These are phyloP conservation scores for Chymomyza procnemis DNA, from an alignment of 2,888 invertebrate genomes.

Conservation along the genomic window DNA sequence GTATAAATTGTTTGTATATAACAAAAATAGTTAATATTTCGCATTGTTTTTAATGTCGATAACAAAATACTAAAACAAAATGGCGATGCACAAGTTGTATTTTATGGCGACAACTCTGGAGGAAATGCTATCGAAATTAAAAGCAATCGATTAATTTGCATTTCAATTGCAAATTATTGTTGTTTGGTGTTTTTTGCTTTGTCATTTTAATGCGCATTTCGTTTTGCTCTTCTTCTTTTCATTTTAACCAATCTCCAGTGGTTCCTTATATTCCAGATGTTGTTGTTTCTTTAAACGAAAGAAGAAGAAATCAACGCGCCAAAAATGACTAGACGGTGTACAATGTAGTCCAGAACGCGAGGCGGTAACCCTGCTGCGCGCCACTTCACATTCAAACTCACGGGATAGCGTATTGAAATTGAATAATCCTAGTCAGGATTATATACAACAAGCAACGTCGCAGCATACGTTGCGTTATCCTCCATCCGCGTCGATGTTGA, in stretches of 20 bases:
- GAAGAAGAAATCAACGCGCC: conserved; percentile 97
- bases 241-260: conserved; percentile 59
- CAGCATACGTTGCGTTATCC: conserved; percentile 80
- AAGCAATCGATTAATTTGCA: conserved; percentile 21
- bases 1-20: neutral
- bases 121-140: neutral
- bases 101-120: neutral
- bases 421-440: conserved; percentile 81
- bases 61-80: neutral
- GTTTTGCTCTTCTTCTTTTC: conserved; percentile 38
- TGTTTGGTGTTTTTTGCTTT: conserved; percentile 55
- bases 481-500: conserved; percentile 80
- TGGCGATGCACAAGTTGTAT: neutral
- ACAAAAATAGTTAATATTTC: neutral
- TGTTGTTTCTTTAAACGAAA: conserved; percentile 99
- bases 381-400: conserved; percentile 83
- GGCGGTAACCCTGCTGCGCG: conserved; percentile 82
- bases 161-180: conserved; percentile 12
- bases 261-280: conserved; percentile 84
- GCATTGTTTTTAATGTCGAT: neutral
- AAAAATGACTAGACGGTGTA: conserved; percentile 91
- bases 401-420: conserved; percentile 80
- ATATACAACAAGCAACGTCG: conserved; percentile 79
- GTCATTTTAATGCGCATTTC: conserved; percentile 63
- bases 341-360: conserved; percentile 84